Base-by-base conservation (phyloP, 23 tunicate genomes). In the Corella eumyota region DNA sequence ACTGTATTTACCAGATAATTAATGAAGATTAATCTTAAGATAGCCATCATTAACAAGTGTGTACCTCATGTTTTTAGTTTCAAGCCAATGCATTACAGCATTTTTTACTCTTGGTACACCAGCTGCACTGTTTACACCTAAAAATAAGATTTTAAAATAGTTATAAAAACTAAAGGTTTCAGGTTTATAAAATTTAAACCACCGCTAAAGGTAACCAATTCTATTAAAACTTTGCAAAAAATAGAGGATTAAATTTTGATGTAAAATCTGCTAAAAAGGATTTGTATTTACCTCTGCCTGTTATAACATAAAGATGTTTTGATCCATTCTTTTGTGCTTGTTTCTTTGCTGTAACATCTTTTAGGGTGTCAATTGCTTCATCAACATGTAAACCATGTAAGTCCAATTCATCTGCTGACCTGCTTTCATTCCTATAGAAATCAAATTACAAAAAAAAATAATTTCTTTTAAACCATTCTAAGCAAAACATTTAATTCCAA, bases 361-460 rank as follows among this genome's bases (percentile, higher is more conserved):
- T 50, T 3, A 74, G 57, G 5, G 71, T 74, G 57, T 65, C 81
- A 1, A 74, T 74, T 20, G 81, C 81, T 29, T 74, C 81, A 57
- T 65, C 71, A 56, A 74, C 81, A 35, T 74, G 81, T 34, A 74
- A 56, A 17, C 81, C 81, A 29, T 74, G 81, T 17, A 74, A 32
- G 38, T 74, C 81, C 19, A 74, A 57, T 55, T 74, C 81, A 30
- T 74, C 56, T 29, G 50, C 35, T 4, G 71, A 54, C 32, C 71
- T 56, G 24, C 81, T 65, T 56, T 65, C 81, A 60, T 64, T 74
- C 71, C 71, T 74, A 46, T 48, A 21, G n/a, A n/a, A n/a, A n/a
- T n/a, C n/a, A n/a, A n/a, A n/a, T n/a, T n/a, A n/a, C n/a, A n/a
- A 56, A 55, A n/a, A 21, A 22, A n/a, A n/a, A n/a, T n/a, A n/a